These are phyloP conservation scores for Zosterops hypoxanthus DNA, from an alignment of 2,113 vertebrate genomes.

Conservation along the genomic window DNA sequence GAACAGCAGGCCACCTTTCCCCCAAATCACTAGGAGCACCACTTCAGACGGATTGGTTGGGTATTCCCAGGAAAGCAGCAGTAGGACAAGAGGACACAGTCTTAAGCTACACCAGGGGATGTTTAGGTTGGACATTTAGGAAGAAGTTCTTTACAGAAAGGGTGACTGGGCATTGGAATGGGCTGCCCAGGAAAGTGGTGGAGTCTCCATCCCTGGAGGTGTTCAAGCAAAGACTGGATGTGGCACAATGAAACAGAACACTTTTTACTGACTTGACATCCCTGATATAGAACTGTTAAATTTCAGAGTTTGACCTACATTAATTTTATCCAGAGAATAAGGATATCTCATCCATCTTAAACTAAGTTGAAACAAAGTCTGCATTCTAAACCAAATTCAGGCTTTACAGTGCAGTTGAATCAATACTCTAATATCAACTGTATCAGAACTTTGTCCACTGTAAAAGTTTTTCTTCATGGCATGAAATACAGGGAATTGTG, in stretches of 20 bases:
- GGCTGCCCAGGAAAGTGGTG: not conserved
- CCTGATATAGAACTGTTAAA: not conserved
- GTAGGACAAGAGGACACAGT: not conserved
- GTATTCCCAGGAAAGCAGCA: not conserved
- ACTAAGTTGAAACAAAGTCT: not conserved
- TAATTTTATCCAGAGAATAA: not conserved
- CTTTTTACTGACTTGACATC: not conserved
- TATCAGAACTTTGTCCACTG: not conserved
- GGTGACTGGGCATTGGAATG: not conserved
- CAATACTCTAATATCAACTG: not conserved
- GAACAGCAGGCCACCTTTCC: not conserved
- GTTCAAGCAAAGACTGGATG: not conserved
- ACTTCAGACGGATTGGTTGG: not conserved
- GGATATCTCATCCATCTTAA: not conserved
- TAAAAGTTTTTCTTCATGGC: not conserved
- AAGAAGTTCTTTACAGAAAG: not conserved
- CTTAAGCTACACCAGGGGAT: fast-evolving
- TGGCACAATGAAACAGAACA: not conserved
- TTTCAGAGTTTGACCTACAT: not conserved
- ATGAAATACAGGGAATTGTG: not conserved
- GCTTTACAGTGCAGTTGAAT: not conserved
- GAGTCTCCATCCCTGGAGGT: not conserved
- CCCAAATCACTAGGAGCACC: not conserved
- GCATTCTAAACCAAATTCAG: not conserved
- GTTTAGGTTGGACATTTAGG: not conserved